A percentile compares a stretch with the other conserved stretches of the same genome.
phyloP scores from a whole-genome alignment of 2,888 invertebrate species.

The Thymelicus lineola region DNA sequence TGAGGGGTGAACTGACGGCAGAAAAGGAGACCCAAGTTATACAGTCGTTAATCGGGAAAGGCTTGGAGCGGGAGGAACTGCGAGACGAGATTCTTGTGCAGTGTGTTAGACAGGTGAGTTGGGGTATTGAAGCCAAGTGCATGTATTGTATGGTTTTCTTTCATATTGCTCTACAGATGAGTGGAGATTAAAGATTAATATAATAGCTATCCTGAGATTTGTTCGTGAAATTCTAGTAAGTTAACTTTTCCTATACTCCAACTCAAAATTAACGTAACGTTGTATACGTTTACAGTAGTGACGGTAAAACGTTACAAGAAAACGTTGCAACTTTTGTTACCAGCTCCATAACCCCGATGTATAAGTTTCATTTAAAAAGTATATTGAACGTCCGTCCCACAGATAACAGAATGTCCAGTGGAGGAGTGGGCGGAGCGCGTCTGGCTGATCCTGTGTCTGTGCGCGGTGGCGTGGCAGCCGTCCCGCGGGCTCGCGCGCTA shows the following conservation, averaged over 20 bases:
- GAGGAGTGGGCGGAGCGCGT: slow-evolving; percentile 93
- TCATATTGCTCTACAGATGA: too few species aligned
- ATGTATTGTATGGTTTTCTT: neutral
- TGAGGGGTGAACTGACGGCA: slow-evolving; percentile 93
- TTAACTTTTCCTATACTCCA: too few species aligned
- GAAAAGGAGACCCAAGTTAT: slow-evolving; percentile 93
- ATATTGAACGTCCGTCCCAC: neutral
- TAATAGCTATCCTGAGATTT: too few species aligned
- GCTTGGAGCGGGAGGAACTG: slow-evolving; percentile 95
- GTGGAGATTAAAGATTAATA: too few species aligned
- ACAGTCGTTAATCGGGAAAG: slow-evolving; percentile 93
- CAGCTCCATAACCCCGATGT: too few species aligned
- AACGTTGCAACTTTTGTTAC: too few species aligned
- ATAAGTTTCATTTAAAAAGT: too few species aligned
- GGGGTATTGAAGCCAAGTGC: slow-evolving; percentile 18
- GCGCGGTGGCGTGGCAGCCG: slow-evolving; percentile 97
- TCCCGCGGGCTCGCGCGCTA: slow-evolving; percentile 93
- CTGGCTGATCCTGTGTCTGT: slow-evolving; percentile 95
- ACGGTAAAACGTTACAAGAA: too few species aligned
- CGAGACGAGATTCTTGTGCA: slow-evolving; percentile 96
- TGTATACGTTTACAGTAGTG: too few species aligned
- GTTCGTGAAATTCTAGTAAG: too few species aligned
- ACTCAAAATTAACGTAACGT: too few species aligned
- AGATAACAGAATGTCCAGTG: slow-evolving; percentile 94
- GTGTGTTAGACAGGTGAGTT: slow-evolving; percentile 90